Percentiles rank a stretch among this genome's conserved stretches.
These are phyloP conservation scores for Hippocampus kuda DNA, from an alignment of 2,797 vertebrate genomes.

Conservation along the genomic window DNA sequence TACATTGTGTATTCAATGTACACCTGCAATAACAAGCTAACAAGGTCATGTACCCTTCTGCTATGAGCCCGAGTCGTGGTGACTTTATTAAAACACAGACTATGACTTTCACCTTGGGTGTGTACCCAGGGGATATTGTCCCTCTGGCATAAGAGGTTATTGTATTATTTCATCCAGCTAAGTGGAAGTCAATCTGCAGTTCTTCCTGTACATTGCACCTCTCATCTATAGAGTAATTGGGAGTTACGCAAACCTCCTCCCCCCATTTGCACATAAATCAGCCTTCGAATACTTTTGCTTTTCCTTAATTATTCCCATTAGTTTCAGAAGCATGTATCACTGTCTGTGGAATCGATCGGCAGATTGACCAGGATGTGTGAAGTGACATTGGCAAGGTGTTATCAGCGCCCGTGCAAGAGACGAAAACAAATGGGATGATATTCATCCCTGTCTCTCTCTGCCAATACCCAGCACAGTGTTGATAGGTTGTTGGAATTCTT, in stretches of 20 bases:
- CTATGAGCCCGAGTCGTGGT: background rate
- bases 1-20: background rate
- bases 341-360: slow-evolving; percentile 53
- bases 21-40: background rate
- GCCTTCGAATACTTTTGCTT: slow-evolving; percentile 35
- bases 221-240: slow-evolving; percentile 17
- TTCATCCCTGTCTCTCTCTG: slow-evolving; percentile 7
- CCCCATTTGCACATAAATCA: slow-evolving; percentile 50
- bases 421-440: slow-evolving; percentile 18
- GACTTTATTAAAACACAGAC: slow-evolving; percentile 33
- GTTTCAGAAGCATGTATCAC: slow-evolving; percentile 55
- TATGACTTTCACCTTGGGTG: slow-evolving; percentile 50
- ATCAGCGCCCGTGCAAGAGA: slow-evolving; percentile 10
- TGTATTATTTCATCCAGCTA: slow-evolving; percentile 46
- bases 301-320: slow-evolving; percentile 65
- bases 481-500: slow-evolving; percentile 14
- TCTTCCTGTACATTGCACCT: slow-evolving; percentile 19
- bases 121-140: slow-evolving; percentile 34
- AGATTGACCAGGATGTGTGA: slow-evolving; percentile 40
- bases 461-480: background rate
- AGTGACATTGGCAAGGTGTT: slow-evolving; percentile 33
- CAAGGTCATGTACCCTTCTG: background rate
- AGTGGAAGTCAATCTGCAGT: slow-evolving; percentile 45
- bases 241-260: slow-evolving; percentile 27
- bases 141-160: slow-evolving; percentile 31